Evolutionary conservation across 2,113 vertebrate genomes (phyloP), one percentile per base, ranked within the genome.

Genomic region (Dicaeum eximium): DNA sequence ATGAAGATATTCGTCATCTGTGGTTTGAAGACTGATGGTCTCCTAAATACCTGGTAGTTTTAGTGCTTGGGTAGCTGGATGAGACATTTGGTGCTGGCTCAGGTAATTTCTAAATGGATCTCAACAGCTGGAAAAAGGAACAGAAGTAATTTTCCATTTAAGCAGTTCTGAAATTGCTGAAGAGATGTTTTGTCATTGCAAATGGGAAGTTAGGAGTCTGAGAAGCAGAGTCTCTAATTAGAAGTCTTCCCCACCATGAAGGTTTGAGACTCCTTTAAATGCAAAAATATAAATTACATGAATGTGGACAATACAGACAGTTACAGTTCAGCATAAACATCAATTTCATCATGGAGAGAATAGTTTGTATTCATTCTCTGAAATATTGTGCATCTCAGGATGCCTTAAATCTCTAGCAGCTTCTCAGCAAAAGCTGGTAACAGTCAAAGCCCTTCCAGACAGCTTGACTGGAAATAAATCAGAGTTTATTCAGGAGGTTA

Each of bases 61-160:
- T 28, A 87, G 57, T 37, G 58, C 62, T 13, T 54, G 67, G 60
- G 24, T 73, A 83, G 56, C 50, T 90, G 73, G 40, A 82, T 82
- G 35, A 62, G 58, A 87, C 48, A 30, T 72, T 91, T 94, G 81
- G 9, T 93, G 78, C 88, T 92, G 87, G 70, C 84, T 95, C 74
- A 65, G 74, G 89, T 85, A 6, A 37, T 92, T 91, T 91, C 38
- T 69, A 78, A 82, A 50, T 47, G 58, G 35, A 85, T 21, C 70
- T 92, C 58, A 90, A 73, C 90, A 94, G 84, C 94, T 95, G 84
- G 74, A 90, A 92, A 71, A 50, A 58, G 78, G 62, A 92, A 50
- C 64, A 87, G 20, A 87, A 93, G 65, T 84, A 33, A 60, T 95
- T 95, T 95, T 91, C 78, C 70, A 54, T 95, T 85, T 92, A 92